Conservation (phyloP, 2,113 vertebrate species). For the Butastur rufipennis region DNA sequence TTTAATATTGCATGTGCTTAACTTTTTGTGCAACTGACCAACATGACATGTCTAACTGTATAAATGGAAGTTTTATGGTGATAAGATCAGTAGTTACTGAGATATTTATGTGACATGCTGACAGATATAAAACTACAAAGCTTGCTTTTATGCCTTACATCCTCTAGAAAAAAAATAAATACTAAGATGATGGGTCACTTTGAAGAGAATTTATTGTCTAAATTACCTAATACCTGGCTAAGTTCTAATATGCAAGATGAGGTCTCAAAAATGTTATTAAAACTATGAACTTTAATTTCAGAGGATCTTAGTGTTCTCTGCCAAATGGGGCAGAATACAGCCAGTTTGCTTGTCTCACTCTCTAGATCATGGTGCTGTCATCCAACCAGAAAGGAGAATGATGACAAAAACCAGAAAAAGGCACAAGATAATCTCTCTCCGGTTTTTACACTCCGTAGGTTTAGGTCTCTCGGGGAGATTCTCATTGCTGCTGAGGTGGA, state of each 20-base stretch:
- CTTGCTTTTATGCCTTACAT: constrained; percentile 77
- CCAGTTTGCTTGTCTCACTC: constrained; percentile 40
- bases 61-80: constrained; percentile 93
- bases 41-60: constrained; percentile 84
- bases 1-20: constrained; percentile 77
- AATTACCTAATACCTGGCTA: constrained; percentile 79
- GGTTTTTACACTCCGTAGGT: constrained; percentile 4
- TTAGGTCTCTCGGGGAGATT: constrained; percentile 32
- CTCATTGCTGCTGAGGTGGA: not conserved
- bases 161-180: constrained; percentile 70
- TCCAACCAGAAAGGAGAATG: constrained; percentile 31
- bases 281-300: constrained; percentile 66
- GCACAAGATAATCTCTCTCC: constrained; percentile 20
- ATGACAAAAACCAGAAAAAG: constrained; percentile 40
- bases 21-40: constrained; percentile 83
- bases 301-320: constrained; percentile 11
- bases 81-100: constrained; percentile 94
- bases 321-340: constrained; percentile 52
- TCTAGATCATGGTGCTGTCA: constrained; percentile 43
- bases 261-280: constrained; percentile 66
- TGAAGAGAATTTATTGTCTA: constrained; percentile 73
- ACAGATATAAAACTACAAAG: constrained; percentile 85
- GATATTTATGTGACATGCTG: constrained; percentile 96
- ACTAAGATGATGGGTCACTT: constrained; percentile 72
- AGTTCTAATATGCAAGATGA: constrained; percentile 69